Conservation (phyloP, 2,888 invertebrate species). For the Ichneumoninae sp. region DNA sequence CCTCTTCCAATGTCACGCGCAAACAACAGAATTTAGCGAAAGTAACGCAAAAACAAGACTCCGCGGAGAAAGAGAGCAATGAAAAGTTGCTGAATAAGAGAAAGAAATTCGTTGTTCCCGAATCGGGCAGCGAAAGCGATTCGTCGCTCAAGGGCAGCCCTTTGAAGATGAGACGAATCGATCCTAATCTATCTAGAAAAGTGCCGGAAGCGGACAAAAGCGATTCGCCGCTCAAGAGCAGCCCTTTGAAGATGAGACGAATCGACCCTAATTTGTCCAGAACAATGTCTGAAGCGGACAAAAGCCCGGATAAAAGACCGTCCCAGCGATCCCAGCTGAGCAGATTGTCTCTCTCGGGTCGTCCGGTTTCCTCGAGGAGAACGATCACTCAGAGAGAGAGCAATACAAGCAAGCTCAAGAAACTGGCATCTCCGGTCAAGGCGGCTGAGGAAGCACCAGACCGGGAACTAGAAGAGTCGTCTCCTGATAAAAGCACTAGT, state of each 20-base stretch:
- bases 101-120: constrained; percentile 18
- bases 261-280: background rate
- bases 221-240: background rate
- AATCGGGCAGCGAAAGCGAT: constrained; percentile 52
- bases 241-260: constrained; percentile 45
- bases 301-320: background rate
- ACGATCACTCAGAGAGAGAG: constrained; percentile 44
- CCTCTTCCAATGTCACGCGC: background rate
- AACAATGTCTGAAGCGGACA: background rate
- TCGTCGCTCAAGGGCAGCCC: constrained; percentile 1
- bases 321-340: background rate
- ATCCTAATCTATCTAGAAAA: background rate
- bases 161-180: constrained; percentile 34
- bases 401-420: constrained; percentile 43
- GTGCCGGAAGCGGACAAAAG: background rate
- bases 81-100: constrained; percentile 32
- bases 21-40: background rate
- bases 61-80: background rate
- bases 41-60: background rate
- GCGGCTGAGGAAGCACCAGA: background rate
- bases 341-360: constrained; percentile 6
- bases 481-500: constrained; percentile 28
- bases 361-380: constrained; percentile 17
- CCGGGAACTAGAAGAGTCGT: background rate
- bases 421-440: constrained; percentile 33